Percentiles rank a stretch among this genome's conserved stretches.
phyloP scores from a whole-genome alignment of 2,113 vertebrate genomes.

The Aptenodytes forsteri region DNA sequence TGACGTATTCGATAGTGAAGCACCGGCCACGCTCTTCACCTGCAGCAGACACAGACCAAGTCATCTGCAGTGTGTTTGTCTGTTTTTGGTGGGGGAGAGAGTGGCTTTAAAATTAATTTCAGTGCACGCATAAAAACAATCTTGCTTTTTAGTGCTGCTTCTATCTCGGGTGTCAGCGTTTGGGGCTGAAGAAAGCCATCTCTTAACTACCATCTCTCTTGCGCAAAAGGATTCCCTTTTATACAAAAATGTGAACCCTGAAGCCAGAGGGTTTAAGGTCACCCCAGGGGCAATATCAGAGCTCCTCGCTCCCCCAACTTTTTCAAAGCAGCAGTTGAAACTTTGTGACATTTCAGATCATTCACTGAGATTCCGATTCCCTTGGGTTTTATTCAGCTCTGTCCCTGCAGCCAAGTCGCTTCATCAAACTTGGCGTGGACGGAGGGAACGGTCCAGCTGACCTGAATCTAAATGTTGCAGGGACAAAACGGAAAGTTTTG shows the following conservation, averaged over 20 bases:
- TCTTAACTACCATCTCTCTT: too few species aligned
- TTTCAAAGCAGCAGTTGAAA: not conserved
- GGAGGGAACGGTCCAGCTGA: not conserved
- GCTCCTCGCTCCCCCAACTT: not conserved
- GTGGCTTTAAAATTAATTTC: not conserved
- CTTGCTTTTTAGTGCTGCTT: not conserved
- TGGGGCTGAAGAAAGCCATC: not conserved
- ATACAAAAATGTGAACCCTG: rapidly evolving
- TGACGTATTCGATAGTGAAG: slow-evolving; percentile 95
- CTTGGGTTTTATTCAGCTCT: not conserved
- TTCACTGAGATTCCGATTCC: not conserved
- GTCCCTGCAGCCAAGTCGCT: not conserved
- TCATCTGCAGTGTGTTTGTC: not conserved
- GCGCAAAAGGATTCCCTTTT: not conserved
- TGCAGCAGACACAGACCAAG: slow-evolving; percentile 32
- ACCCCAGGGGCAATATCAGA: rapidly evolving
- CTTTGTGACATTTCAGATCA: not conserved
- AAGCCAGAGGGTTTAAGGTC: not conserved
- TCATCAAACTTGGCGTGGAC: not conserved
- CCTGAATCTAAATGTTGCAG: slow-evolving; percentile 12
- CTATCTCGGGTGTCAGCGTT: not conserved
- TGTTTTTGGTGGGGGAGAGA: not conserved
- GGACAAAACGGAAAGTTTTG: not conserved
- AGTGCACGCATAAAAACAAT: not conserved
- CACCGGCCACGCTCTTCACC: slow-evolving; percentile 93